Base-by-base conservation (phyloP, 2,113 vertebrate genomes). In the Entelurus aequoreus region DNA sequence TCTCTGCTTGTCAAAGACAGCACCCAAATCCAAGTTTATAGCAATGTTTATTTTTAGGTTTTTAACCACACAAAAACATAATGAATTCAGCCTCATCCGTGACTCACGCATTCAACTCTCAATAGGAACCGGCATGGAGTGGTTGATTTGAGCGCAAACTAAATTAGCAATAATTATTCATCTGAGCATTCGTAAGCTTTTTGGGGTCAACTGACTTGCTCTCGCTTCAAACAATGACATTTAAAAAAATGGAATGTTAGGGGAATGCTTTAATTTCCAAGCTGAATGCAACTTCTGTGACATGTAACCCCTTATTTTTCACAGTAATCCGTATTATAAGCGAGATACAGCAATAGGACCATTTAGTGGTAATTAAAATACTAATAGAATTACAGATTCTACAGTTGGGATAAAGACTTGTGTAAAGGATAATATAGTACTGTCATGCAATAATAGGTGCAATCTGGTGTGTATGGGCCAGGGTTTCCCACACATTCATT, bases 221-320 rank as follows among this genome's bases (percentile, higher is more conserved):
- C 19, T 37, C 4, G 48, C 35, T 28, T 48, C 42, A 35, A 56
- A 57, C 50, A 48, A 3, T 58, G 15, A 61, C 40, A 15, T 12
- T n/a, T n/a, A n/a, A 49, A 3, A 56, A 44, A 65, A 52, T 44
- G 5, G 48, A 63, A 60, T 62, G 50, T 54, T 5, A 68, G 46
- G 37, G 9, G 60, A 53, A 53, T 5, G 61, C 59, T 69, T 8
- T 40, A n/a, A 53, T 59, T 37, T 59, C 10, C 6, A 21, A 40
- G 40, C 63, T 62, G 57, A 79, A 74, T 69, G 19, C 11, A 4
- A 48, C 8, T 40, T 49, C n/a, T 49, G 37, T 64, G 48, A 60
- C 61, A 48, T 56, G 7, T 54, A 48, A 52, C 48, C 38, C 67
- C 71, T 69, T 73, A 54, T 65, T 76, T 65, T 76, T 54, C 59